Evolutionary conservation across 2,113 vertebrate species (phyloP).

Genomic region (Charadrius vociferus): DNA sequence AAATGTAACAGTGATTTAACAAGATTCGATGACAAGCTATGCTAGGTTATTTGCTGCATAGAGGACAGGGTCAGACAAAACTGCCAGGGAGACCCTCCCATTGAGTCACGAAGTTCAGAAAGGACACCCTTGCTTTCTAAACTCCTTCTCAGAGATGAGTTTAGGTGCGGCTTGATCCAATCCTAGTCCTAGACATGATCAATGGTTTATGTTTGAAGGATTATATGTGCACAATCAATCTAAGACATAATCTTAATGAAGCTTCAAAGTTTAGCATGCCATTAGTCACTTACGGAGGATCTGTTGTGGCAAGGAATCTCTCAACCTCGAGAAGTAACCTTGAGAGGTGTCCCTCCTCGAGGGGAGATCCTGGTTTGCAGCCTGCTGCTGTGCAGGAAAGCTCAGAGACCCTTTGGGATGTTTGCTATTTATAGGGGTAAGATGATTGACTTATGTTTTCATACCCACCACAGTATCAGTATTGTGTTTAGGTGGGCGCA

Average conservation of each 20-base stretch:
- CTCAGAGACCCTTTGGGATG: background rate
- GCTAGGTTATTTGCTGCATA: background rate
- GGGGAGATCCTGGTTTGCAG: background rate
- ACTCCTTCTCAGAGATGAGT: background rate
- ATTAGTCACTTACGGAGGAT: background rate
- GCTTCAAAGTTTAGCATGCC: background rate
- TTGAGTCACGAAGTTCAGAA: background rate
- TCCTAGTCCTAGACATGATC: background rate
- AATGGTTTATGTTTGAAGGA: background rate
- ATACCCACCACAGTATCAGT: background rate
- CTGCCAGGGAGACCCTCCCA: background rate
- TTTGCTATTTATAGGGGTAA: background rate
- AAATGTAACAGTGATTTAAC: background rate
- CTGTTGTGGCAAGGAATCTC: background rate
- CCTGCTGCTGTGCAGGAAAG: background rate
- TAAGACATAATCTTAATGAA: background rate
- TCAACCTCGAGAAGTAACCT: background rate
- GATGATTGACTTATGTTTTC: background rate
- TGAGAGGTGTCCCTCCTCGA: background rate
- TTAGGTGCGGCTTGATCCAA: background rate
- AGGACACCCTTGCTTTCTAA: background rate
- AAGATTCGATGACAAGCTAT: background rate
- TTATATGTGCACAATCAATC: background rate
- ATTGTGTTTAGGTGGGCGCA: background rate
- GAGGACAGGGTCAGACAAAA: background rate